Percentiles rank a stretch among this genome's conserved stretches.
phyloP scores from a whole-genome alignment of 1,140 invertebrate genomes.

The Gonioctena quinquepunctata region DNA sequence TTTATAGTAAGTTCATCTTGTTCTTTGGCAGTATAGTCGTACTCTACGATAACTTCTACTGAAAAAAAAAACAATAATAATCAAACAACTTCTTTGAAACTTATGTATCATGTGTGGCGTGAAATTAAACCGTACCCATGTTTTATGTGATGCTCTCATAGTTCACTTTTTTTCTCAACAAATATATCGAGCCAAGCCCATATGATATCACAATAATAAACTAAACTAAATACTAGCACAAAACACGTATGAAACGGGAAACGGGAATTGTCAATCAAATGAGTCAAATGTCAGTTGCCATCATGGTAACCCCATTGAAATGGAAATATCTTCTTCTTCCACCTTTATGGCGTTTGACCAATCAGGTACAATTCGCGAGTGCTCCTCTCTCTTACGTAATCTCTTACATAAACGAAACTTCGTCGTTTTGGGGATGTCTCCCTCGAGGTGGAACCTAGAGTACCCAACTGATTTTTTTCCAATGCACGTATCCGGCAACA shows the following conservation, averaged over 20 bases:
- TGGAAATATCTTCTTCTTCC: too few species aligned
- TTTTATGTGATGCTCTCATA: slow-evolving; percentile 4
- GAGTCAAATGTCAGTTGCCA: not conserved
- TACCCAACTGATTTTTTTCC: too few species aligned
- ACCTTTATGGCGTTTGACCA: too few species aligned
- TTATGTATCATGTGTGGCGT: too few species aligned
- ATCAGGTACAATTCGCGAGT: too few species aligned
- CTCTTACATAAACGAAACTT: too few species aligned
- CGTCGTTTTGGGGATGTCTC: too few species aligned
- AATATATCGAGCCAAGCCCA: slow-evolving; percentile 11
- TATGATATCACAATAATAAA: slow-evolving; percentile 18
- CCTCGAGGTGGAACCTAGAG: too few species aligned
- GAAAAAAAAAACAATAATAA: slow-evolving; percentile 36
- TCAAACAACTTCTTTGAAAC: not conserved
- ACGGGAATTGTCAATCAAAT: not conserved
- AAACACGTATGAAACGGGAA: not conserved
- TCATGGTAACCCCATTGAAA: too few species aligned
- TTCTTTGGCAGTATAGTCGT: slow-evolving; percentile 79
- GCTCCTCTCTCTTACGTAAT: too few species aligned
- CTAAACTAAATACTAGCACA: not conserved
- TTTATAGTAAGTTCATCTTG: slow-evolving; percentile 82
- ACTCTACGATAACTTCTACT: slow-evolving; percentile 81
- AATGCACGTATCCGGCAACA: too few species aligned
- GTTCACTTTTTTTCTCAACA: not conserved
- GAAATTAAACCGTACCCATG: slow-evolving; percentile 4